These are phyloP conservation scores for Podilymbus podiceps DNA, from an alignment of 2,113 vertebrate genomes.

Conservation along the genomic window DNA sequence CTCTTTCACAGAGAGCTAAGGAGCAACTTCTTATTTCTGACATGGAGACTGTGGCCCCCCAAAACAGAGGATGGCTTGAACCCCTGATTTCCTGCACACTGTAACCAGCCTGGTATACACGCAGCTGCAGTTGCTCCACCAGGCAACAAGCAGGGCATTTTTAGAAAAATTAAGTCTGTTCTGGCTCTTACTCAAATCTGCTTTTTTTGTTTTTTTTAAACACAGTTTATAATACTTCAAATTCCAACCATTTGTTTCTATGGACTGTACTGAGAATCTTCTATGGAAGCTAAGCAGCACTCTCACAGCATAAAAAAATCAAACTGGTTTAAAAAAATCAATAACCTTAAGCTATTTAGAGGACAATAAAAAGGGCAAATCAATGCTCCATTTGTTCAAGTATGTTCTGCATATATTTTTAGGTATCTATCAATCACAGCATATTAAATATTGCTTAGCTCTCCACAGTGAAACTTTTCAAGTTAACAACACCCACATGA, in stretches of 20 bases:
- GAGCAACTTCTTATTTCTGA: neutral
- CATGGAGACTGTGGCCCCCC: neutral
- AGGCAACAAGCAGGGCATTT: neutral
- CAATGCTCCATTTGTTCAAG: neutral
- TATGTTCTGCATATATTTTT: slow-evolving; percentile 2
- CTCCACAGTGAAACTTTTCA: neutral
- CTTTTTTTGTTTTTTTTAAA: neutral
- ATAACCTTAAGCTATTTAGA: neutral
- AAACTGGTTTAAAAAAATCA: neutral
- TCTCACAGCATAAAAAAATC: neutral
- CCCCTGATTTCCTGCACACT: neutral
- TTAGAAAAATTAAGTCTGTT: neutral
- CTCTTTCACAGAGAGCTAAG: neutral
- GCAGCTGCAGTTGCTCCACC: neutral
- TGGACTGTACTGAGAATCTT: neutral
- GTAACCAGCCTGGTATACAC: neutral
- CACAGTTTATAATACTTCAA: neutral
- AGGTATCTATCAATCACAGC: neutral
- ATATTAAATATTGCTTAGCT: neutral
- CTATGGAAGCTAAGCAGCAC: neutral
- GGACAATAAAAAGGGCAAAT: neutral
- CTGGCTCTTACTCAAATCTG: neutral
- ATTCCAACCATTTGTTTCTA: slow-evolving; percentile 5
- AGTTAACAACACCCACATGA: neutral
- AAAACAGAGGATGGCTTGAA: neutral